phyloP scores from a whole-genome alignment of 2,888 invertebrate species.

The Synanthedon tipuliformis region DNA sequence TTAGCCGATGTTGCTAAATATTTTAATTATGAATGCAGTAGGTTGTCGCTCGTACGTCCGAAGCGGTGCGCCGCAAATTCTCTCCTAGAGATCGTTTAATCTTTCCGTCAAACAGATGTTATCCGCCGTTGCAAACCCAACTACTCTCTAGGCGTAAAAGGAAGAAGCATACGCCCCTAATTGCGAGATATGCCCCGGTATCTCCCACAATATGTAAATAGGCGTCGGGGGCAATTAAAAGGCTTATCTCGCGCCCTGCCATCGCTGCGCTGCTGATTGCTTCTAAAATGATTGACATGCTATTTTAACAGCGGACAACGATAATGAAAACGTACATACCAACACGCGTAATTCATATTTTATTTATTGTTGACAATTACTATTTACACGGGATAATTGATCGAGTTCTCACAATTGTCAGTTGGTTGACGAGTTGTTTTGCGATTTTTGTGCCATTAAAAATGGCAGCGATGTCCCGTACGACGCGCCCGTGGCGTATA shows the following conservation, averaged over 20 bases:
- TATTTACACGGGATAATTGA: conserved; percentile 66
- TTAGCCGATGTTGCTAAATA: conserved; percentile 16
- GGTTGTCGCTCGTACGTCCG: conserved; percentile 2
- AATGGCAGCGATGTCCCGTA: conserved; percentile 27
- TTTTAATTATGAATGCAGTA: conserved; percentile 3
- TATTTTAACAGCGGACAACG: conserved; percentile 51
- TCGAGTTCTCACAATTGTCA: conserved; percentile 69
- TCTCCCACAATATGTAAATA: conserved; percentile 67
- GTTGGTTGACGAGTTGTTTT: conserved; percentile 46
- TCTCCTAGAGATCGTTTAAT: conserved; percentile 39
- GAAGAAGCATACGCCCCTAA: conserved; percentile 60
- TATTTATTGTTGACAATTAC: conserved; percentile 63
- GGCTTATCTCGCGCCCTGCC: conserved; percentile 57
- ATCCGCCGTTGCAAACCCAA: conserved; percentile 42
- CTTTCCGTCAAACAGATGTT: conserved; percentile 55
- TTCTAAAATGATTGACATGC: conserved; percentile 65
- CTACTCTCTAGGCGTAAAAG: conserved; percentile 49
- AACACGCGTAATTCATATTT: conserved; percentile 47
- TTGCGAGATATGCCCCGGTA: conserved; percentile 62
- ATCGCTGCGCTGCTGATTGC: conserved; percentile 52
- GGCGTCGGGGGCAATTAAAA: conserved; percentile 65
- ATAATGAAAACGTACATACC: conserved; percentile 64
- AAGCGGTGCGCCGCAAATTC: conserved; percentile 27
- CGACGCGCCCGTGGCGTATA: conserved; percentile 19
- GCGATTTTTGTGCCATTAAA: conserved; percentile 50